Evolutionary conservation across 2,888 invertebrate species (phyloP), one percentile per base, ranked within the genome.

Genomic region (Odontocerum albicorne): DNA sequence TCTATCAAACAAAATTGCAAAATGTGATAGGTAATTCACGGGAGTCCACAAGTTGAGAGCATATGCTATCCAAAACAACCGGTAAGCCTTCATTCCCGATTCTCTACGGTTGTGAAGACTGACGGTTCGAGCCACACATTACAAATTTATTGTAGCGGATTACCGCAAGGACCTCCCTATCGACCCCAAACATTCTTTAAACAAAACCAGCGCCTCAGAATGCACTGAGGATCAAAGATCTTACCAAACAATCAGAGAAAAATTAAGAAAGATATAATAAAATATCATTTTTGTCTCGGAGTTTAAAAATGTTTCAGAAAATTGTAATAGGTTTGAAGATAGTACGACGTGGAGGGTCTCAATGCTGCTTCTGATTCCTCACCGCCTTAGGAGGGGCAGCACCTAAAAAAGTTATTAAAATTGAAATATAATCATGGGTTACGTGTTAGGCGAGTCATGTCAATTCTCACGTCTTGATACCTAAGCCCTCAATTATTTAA

Each of bases 71-170:
- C 56, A 57, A 58, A 60, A 49, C 49, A 62, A 60, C 60, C 47
- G 53, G 60, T 57, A 59, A 49, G 43, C 51, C 61, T 47, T 63
- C 63, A 63, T 63, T 63, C 63, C 63, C 50, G 49, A 63, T 63
- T 63, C 54, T 47, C 52, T 58, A 59, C 61, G 62, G 63, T 21
- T 47, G 33, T 35, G 46, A 35, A 40, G 21, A 40, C 40, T 21
- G 40, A 40, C 38, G 38, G n/a, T 8, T 38, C 13, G 38, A 38
- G 16, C 38, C 38, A 13, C 40, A 40, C 40, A 40, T 40, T 40
- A 40, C 31, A 27, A 42, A 43, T 50, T 42, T 50, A 43, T 50
- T 32, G 39, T 39, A 33, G 33, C 43, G 50, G 50, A 50, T 50
- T 49, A 49, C 35, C 15, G n/a, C n/a, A n/a, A n/a, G n/a, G n/a